phyloP scores from a whole-genome alignment of 2,888 invertebrate species.

The Craniophora ligustri region DNA sequence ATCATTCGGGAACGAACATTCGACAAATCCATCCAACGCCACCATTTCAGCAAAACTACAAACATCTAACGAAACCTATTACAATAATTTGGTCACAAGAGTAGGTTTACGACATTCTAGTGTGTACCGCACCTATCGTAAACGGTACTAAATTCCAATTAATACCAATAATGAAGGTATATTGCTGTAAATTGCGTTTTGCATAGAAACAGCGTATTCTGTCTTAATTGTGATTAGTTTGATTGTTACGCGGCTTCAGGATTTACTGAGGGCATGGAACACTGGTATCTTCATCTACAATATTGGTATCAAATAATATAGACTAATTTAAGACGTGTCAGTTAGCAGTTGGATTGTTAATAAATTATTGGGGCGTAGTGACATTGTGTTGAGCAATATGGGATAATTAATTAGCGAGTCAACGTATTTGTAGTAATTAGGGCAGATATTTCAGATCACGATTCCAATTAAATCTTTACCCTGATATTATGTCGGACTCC shows the following conservation, averaged over 20 bases:
- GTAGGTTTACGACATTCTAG: slow-evolving; percentile 14
- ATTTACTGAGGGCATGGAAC: neutral
- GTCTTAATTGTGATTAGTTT: slow-evolving; percentile 25
- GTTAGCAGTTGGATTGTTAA: neutral
- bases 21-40: slow-evolving; percentile 27
- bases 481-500: too few relatives aligned
- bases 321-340: neutral
- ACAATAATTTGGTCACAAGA: slow-evolving; percentile 29
- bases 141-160: slow-evolving; percentile 21
- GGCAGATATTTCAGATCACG: too few relatives aligned
- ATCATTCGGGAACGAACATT: slow-evolving; percentile 21
- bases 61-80: slow-evolving; percentile 33
- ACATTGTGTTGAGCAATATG: neutral
- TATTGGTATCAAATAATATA: too few relatives aligned
- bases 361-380: neutral
- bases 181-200: slow-evolving; percentile 18
- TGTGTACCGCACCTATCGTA: neutral
- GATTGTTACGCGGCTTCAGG: slow-evolving; percentile 1
- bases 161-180: slow-evolving; percentile 30
- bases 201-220: slow-evolving; percentile 22
- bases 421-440: too few relatives aligned
- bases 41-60: slow-evolving; percentile 29
- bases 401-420: neutral
- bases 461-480: too few relatives aligned
- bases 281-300: neutral